phyloP scores from a whole-genome alignment of 2,888 invertebrate species.

The Tenthredo notha region DNA sequence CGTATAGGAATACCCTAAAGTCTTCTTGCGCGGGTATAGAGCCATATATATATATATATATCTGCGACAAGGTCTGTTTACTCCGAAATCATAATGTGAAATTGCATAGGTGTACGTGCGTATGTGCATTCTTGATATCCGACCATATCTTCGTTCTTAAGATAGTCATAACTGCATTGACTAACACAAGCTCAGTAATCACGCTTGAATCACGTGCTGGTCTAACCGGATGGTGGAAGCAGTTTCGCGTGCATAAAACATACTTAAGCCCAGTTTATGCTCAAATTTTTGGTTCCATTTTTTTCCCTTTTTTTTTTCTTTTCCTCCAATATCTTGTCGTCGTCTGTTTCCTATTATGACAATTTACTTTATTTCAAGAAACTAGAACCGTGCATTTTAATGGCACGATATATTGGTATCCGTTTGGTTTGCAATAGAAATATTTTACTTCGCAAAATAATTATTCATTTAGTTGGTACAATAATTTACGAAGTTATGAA shows the following conservation, averaged over 20 bases:
- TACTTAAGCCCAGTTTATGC: constrained; percentile 39
- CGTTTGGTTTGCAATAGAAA: too few relatives aligned
- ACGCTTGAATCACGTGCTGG: constrained; percentile 65
- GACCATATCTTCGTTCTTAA: not conserved
- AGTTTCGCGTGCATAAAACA: constrained; percentile 17
- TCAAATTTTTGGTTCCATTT: not conserved
- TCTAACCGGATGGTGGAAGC: constrained; percentile 58
- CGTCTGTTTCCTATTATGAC: too few relatives aligned
- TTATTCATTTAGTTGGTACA: too few relatives aligned
- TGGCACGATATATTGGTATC: too few relatives aligned
- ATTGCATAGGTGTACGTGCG: not conserved
- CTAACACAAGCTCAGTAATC: constrained; percentile 51
- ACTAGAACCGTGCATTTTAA: too few relatives aligned
- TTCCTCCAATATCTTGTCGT: not conserved
- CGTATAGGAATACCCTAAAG: not conserved
- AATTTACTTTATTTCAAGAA: too few relatives aligned
- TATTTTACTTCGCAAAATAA: too few relatives aligned
- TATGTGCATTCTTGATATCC: not conserved
- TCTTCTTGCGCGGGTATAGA: not conserved
- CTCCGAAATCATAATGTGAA: not conserved
- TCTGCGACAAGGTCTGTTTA: constrained; percentile 24
- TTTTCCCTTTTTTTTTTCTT: not conserved
- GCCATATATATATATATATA: not conserved
- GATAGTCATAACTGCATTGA: not conserved
- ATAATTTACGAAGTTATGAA: too few relatives aligned